A percentile compares a stretch with the other conserved stretches of the same genome.
phyloP scores from a whole-genome alignment of 2,888 invertebrate species.

The Antheraea yamamai region DNA sequence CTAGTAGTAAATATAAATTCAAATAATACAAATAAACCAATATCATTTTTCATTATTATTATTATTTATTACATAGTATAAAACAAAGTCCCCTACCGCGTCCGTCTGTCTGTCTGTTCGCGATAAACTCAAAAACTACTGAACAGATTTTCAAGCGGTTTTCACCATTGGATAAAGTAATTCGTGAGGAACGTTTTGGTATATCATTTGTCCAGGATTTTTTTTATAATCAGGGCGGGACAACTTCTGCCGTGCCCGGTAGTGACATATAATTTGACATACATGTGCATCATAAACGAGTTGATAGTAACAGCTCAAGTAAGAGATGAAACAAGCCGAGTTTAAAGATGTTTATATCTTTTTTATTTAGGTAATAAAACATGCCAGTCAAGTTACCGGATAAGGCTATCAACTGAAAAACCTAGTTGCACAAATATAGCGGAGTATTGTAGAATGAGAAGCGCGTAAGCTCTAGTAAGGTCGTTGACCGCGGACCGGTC shows the following conservation, averaged over 20 bases:
- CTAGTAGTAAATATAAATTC: too few relatives aligned
- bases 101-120: too few relatives aligned
- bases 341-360: background rate
- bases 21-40: background rate
- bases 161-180: too few relatives aligned
- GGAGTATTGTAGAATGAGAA: slow-evolving; percentile 46
- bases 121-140: too few relatives aligned
- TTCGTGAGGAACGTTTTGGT: too few relatives aligned
- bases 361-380: slow-evolving; percentile 7
- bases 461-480: slow-evolving; percentile 57
- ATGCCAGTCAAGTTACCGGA: slow-evolving; percentile 38
- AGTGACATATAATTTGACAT: background rate
- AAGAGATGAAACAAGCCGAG: background rate
- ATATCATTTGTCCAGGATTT: too few relatives aligned
- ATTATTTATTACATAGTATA: too few relatives aligned
- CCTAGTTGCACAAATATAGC: slow-evolving; percentile 58
- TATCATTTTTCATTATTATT: too few relatives aligned
- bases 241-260: too few relatives aligned
- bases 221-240: too few relatives aligned
- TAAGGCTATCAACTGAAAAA: slow-evolving; percentile 57
- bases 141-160: too few relatives aligned
- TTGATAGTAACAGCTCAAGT: background rate
- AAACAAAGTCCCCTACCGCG: too few relatives aligned
- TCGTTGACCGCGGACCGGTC: slow-evolving; percentile 72
- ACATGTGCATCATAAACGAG: background rate